Evolutionary conservation across 2,113 vertebrate genomes (phyloP).

Genomic region (Scomber colias): DNA sequence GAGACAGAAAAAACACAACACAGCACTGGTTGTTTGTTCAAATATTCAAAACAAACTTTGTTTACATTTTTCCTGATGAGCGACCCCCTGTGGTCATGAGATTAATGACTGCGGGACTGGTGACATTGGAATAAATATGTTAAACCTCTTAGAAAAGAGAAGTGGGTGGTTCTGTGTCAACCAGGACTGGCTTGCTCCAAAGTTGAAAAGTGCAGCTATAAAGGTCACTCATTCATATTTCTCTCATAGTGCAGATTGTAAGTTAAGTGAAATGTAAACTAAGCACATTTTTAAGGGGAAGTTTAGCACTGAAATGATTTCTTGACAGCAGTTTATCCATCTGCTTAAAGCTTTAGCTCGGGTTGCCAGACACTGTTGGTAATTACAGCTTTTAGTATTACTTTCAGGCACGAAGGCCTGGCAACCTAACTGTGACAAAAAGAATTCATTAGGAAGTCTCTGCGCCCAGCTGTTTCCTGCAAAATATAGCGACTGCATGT

Average conservation of each 20-base stretch:
- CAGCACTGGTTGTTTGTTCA: neutral
- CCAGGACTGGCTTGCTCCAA: neutral
- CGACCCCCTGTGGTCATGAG: slow-evolving; percentile 60
- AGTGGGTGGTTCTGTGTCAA: neutral
- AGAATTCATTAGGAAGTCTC: neutral
- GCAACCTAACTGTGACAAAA: neutral
- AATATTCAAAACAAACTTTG: slow-evolving; percentile 2
- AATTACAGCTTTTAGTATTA: no score
- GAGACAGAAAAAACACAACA: neutral
- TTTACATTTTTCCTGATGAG: slow-evolving; percentile 37
- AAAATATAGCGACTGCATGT: no score
- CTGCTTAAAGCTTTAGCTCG: no score
- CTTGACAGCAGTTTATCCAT: no score
- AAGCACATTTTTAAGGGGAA: no score
- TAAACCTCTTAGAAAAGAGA: neutral
- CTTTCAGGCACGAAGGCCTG: neutral
- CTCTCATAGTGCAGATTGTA: no score
- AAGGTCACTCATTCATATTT: neutral
- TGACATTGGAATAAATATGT: neutral
- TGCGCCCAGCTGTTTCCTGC: neutral
- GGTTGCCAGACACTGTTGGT: no score
- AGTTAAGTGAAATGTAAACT: neutral
- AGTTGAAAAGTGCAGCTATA: neutral
- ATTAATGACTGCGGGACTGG: slow-evolving; percentile 3
- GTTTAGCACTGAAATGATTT: no score